Evolutionary conservation across 23 tunicate genomes (phyloP), one percentile per base, ranked within the genome.

Genomic region (Oikopleura vanhoeffeni): DNA sequence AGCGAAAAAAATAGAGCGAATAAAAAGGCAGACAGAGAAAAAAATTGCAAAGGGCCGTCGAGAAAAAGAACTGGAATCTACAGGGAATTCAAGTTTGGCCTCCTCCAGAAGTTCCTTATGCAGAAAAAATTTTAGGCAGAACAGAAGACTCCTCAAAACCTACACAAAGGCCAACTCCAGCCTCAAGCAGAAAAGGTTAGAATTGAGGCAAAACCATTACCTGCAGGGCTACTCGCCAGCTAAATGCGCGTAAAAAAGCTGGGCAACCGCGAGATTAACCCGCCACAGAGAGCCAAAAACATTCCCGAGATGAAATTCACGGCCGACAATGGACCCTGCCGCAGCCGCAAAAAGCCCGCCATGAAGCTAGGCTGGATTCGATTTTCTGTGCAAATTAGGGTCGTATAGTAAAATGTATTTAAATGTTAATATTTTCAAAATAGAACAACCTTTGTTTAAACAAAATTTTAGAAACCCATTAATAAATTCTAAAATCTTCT

Each of bases 31-130:
- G 32, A 71, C 79, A 13, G 79, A 71, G 79, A 71, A 71, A 30
- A 71, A 71, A 71, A 71, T 71, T 71, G 79, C 27, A 71, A 71
- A 71, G 24, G n/a, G 64, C 64, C 18, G 64, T 49, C 18, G 64
- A 49, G 24, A 49, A 49, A 24, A 49, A 49, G 64, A 49, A 13
- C 13, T 13, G 64, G 24, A 49, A 49, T 49, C 64, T 49, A 13
- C 64, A 49, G 24, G 64, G 64, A 8, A 49, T 49, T 49, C 24
- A 24, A 13, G 64, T 24, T 24, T 49, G 64, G 64, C 64, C 64
- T 49, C 64, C 64, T 8, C 64, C 64, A 8, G 18, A 49, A 24
- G 13, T 49, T 24, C 64, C 64, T 13, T 13, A 49, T 24, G 64
- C 64, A 8, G 64, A 49, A 49, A 49, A 49, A 49, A 24, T 49